Evolutionary conservation across 2,888 invertebrate species (phyloP), one percentile per base, ranked within the genome.

Genomic region (Aplocera efformata): DNA sequence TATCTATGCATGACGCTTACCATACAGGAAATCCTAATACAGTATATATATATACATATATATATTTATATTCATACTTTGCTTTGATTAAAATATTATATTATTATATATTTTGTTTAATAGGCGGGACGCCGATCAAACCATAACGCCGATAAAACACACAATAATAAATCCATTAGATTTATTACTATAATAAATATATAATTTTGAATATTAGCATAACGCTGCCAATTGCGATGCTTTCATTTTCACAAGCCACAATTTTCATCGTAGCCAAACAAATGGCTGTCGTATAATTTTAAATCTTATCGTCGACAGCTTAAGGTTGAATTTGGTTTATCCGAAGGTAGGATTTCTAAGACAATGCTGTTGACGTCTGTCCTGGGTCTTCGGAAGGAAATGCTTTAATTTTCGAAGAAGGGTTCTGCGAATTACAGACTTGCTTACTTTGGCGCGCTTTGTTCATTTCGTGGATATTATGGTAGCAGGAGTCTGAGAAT

Each of bases 351-450:
- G 23, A 20, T 24, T 7, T 9, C 31, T 36, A 28, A 60, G 64
- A 70, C 69, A 67, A 70, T 67, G 59, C 57, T 43, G 40, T 45
- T 67, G 70, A 62, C 63, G 66, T 70, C 63, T 61, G 60, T 55
- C 55, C 41, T 13, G 10, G 26, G 46, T 54, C 63, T 60, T 63
- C 62, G 59, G 63, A 51, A 50, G 41, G 48, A 52, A 56, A 62
- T 61, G 61, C 35, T 39, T 48, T 50, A 56, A 58, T 58, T 50
- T 48, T 30, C 38, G 11, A 43, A 40, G 39, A 40, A 45, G 31
- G 33, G 34, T 60, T 66, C 29, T 8, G n/a, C 24, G 11, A 48
- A 48, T 55, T 51, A 51, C 40, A 42, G 48, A 46, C 10, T 38
- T 47, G 35, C 35, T 50, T 41, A 30, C 20, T 32, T 35, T 32